Percentiles rank a stretch among this genome's conserved stretches.
These are phyloP conservation scores for Montipora sp. DNA, from an alignment of 64 coral and sea anemone genomes.

Conservation along the genomic window DNA sequence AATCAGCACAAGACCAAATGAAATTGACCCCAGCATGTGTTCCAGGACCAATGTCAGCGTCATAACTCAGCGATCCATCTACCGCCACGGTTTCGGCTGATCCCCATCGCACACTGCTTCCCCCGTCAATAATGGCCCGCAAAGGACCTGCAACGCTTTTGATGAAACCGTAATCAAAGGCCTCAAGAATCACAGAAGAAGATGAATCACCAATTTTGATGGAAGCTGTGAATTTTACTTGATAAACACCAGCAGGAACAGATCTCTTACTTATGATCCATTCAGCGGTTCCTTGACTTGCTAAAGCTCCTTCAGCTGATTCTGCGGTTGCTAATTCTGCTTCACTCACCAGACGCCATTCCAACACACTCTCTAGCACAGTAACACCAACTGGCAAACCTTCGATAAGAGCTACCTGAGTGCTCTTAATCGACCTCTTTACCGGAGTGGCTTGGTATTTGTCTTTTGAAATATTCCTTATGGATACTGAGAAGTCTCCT, in stretches of 20 bases:
- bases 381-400: background rate
- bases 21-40: background rate
- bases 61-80: conserved; percentile 13
- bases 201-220: conserved; percentile 3
- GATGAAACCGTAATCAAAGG: conserved; percentile 37
- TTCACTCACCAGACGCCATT: conserved; percentile 28
- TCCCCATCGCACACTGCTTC: conserved; percentile 38
- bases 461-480: conserved; percentile 20
- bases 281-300: conserved; percentile 16
- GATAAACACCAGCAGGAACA: background rate
- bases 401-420: background rate
- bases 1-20: conserved; percentile 2
- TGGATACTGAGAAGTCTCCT: conserved; percentile 15
- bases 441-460: background rate
- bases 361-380: background rate
- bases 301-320: background rate
- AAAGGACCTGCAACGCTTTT: conserved; percentile 10
- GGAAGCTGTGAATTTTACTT: conserved; percentile 7
- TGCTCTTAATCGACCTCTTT: background rate
- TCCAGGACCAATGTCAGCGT: conserved; percentile 40
- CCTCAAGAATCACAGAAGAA: background rate
- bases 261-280: conserved; percentile 34
- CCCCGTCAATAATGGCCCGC: conserved; percentile 8
- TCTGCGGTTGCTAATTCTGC: background rate
- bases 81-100: background rate